A percentile compares a stretch with the other conserved stretches of the same genome.
Evolutionary conservation across 2,797 vertebrate genomes (phyloP).

Genomic region (Lagocephalus sceleratus): DNA sequence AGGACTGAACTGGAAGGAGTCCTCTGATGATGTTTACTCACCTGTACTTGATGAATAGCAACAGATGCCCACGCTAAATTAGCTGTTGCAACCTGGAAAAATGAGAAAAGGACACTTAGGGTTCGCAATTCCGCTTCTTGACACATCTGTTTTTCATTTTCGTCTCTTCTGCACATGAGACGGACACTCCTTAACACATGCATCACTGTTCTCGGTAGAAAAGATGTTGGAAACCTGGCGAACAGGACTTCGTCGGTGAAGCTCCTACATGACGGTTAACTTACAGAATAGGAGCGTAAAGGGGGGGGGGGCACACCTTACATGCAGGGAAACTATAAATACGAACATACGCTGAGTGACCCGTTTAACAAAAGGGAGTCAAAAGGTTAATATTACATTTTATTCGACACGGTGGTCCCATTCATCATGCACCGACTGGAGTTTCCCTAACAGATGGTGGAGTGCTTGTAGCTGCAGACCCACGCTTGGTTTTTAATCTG

Average conservation of each 20-base stretch:
- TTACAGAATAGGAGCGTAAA: too few species aligned
- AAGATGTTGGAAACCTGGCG: too few species aligned
- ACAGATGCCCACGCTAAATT: conserved; percentile 97
- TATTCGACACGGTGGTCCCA: not conserved
- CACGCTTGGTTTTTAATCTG: not conserved
- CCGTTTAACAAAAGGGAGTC: not conserved
- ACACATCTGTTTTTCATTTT: too few species aligned
- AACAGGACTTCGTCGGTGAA: too few species aligned
- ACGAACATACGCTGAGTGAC: not conserved
- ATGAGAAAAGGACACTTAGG: conserved; percentile 16
- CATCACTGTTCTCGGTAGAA: too few species aligned
- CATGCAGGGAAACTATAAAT: not conserved
- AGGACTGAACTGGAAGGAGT: conserved; percentile 4
- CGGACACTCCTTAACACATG: too few species aligned
- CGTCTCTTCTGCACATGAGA: too few species aligned
- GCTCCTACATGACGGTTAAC: too few species aligned
- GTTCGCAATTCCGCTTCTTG: not conserved
- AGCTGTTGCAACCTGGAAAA: conserved; percentile 90
- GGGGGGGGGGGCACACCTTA: not conserved
- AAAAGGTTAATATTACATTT: not conserved
- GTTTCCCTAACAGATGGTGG: not conserved
- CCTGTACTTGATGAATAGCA: conserved; percentile 98
- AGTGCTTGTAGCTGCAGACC: not conserved
- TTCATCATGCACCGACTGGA: not conserved
- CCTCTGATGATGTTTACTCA: conserved; percentile 60